Evolutionary conservation across 2,888 invertebrate genomes (phyloP).

Genomic region (Ferrisia virgata): DNA sequence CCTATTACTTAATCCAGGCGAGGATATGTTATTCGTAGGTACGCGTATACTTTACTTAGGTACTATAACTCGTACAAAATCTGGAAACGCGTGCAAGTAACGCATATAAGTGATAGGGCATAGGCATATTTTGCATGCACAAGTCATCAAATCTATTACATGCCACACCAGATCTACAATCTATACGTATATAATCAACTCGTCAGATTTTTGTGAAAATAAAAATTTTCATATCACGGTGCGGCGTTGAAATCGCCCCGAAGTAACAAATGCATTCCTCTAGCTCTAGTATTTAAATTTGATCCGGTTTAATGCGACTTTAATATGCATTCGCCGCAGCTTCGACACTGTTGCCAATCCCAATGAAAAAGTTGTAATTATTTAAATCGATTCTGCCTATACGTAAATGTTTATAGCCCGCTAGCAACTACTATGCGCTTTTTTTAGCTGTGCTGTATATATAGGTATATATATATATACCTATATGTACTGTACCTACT

Average conservation of each 20-base stretch:
- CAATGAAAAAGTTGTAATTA: slow-evolving; percentile 38
- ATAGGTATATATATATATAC: no score
- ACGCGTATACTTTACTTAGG: no score
- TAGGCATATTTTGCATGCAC: neutral
- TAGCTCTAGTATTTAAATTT: slow-evolving; percentile 33
- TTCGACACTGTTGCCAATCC: slow-evolving; percentile 34
- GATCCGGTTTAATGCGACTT: slow-evolving; percentile 34
- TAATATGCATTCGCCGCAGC: slow-evolving; percentile 29
- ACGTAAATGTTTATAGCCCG: slow-evolving; percentile 26
- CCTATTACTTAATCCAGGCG: neutral
- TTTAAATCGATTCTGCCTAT: slow-evolving; percentile 42
- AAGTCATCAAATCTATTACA: neutral
- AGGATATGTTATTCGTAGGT: no score
- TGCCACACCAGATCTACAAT: neutral
- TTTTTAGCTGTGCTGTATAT: slow-evolving; percentile 10
- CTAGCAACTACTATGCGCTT: slow-evolving; percentile 36
- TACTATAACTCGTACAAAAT: neutral
- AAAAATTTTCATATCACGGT: slow-evolving; percentile 16
- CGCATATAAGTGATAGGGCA: neutral
- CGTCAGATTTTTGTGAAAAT: slow-evolving; percentile 11
- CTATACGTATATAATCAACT: neutral
- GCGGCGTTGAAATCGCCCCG: neutral
- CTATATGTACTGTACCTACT: neutral
- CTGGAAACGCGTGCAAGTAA: neutral
- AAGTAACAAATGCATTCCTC: slow-evolving; percentile 31